phyloP scores from a whole-genome alignment of 1,140 invertebrate species.

The Achroia grisella region DNA sequence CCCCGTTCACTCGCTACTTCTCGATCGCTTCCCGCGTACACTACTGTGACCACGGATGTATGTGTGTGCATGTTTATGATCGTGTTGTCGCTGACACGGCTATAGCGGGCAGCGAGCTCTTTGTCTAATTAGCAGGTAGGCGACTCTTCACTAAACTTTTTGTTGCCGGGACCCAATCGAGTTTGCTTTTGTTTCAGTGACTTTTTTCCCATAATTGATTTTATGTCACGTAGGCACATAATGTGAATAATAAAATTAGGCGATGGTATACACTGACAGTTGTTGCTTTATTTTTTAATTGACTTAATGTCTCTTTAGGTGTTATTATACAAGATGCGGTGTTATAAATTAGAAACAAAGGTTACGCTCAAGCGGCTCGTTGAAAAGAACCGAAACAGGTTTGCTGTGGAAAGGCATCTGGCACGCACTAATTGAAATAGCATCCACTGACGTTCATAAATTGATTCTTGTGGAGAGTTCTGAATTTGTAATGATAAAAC shows the following conservation, averaged over 20 bases:
- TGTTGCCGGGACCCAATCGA: constrained; percentile 4
- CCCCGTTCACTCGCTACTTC: constrained; percentile 27
- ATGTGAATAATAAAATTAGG: neutral
- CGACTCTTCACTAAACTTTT: constrained; percentile 39
- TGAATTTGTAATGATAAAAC: constrained; percentile 21
- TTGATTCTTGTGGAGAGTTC: constrained; percentile 9
- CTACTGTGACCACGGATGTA: constrained; percentile 28
- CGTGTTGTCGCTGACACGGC: constrained; percentile 44
- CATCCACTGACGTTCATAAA: constrained; percentile 18
- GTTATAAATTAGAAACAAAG: constrained; percentile 37
- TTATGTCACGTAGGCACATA: constrained; percentile 7
- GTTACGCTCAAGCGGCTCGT: constrained; percentile 23
- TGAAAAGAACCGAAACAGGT: constrained; percentile 58
- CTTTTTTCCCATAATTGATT: constrained; percentile 17
- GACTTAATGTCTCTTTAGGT: no score
- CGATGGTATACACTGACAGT: neutral
- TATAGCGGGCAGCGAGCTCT: constrained; percentile 49
- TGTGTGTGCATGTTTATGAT: constrained; percentile 48
- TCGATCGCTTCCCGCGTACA: constrained; percentile 26
- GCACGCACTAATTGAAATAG: constrained; percentile 61
- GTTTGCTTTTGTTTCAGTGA: constrained; percentile 1
- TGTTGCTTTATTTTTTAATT: neutral
- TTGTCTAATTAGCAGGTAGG: constrained; percentile 68
- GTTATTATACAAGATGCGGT: neutral
- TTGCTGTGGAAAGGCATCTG: constrained; percentile 56